Percentiles rank a stretch among this genome's conserved stretches.
phyloP scores from a whole-genome alignment of 1,140 invertebrate species.

The Sycophila sp. region DNA sequence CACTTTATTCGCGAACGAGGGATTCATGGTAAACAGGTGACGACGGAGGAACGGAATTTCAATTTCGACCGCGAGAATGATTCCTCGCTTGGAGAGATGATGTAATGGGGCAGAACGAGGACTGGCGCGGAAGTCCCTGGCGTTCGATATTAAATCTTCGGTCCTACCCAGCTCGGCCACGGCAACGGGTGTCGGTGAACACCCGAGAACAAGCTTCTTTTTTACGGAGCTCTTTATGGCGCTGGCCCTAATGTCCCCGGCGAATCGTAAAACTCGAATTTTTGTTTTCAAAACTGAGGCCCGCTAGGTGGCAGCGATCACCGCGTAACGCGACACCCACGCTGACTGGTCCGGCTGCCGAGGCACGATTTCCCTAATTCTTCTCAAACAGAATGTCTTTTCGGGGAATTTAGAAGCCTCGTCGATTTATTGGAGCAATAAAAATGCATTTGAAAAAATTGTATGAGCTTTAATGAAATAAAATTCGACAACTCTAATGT shows the following conservation, averaged over 20 bases:
- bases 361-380: conserved; percentile 15
- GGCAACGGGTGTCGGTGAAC: not conserved
- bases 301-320: conserved; percentile 14
- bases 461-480: too few relatives aligned
- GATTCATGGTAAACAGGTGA: too few relatives aligned
- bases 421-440: too few relatives aligned
- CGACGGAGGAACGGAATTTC: not conserved
- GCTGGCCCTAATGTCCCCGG: conserved; percentile 42
- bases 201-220: conserved; percentile 25
- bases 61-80: conserved; percentile 1
- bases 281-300: conserved; percentile 56
- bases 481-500: too few relatives aligned
- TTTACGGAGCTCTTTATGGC: conserved; percentile 31
- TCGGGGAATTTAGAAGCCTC: conserved; percentile 28
- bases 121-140: conserved; percentile 41
- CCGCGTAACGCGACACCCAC: conserved; percentile 52
- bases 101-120: conserved; percentile 46
- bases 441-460: too few relatives aligned
- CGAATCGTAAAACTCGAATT: conserved; percentile 52
- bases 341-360: conserved; percentile 10
- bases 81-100: conserved; percentile 24
- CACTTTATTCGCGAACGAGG: too few relatives aligned
- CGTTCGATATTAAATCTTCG: conserved; percentile 46
- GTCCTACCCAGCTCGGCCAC: conserved; percentile 30
- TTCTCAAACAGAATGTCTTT: conserved; percentile 5